Conservation (phyloP, 1,140 invertebrate species). For the Hyphantria cunea region DNA sequence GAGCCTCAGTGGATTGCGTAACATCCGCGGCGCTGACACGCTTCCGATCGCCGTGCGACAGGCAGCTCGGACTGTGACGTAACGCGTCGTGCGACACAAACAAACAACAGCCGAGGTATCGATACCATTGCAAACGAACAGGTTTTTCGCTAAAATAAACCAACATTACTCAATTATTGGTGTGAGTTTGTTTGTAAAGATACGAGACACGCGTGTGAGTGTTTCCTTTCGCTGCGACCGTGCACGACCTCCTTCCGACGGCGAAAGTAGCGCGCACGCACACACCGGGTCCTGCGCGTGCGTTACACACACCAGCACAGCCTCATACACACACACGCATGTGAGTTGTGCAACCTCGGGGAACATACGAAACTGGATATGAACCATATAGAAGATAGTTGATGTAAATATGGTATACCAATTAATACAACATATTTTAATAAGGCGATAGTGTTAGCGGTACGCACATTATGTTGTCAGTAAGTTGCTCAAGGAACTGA, state of each 20-base stretch:
- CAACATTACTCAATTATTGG: background rate
- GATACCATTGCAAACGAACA: background rate
- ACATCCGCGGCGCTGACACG: too few relatives aligned
- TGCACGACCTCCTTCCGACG: constrained; percentile 36
- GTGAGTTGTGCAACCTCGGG: too few relatives aligned
- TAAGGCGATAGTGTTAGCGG: too few relatives aligned
- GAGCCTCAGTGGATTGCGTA: too few relatives aligned
- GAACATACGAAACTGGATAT: too few relatives aligned
- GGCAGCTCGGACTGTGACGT: too few relatives aligned
- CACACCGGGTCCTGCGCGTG: background rate
- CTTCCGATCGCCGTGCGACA: too few relatives aligned
- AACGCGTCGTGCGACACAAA: background rate
- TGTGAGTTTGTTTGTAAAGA: background rate
- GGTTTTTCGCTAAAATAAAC: constrained; percentile 9
- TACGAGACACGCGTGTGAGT: constrained; percentile 13
- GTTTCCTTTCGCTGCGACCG: constrained; percentile 40
- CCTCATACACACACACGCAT: background rate
- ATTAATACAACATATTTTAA: too few relatives aligned
- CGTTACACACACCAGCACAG: background rate
- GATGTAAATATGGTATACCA: too few relatives aligned
- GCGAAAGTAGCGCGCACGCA: constrained; percentile 27
- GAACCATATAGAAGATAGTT: too few relatives aligned
- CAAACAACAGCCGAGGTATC: background rate
- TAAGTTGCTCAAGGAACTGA: too few relatives aligned
- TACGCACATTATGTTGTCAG: too few relatives aligned